Conservation (phyloP, 2,888 invertebrate genomes). For the Asteroscopus sphinx region DNA sequence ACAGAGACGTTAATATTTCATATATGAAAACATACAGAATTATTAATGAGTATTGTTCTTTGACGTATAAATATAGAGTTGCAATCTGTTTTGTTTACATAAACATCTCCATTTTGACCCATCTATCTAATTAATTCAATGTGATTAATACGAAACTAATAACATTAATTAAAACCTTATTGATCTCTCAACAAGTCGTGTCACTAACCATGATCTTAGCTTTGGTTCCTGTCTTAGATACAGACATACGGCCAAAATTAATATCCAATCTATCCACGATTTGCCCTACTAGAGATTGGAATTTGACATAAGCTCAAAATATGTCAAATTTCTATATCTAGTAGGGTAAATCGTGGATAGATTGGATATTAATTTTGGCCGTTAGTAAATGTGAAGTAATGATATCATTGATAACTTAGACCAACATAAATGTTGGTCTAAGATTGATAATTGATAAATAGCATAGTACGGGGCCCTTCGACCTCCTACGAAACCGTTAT, state of each 20-base stretch:
- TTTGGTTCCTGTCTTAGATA: slow-evolving; percentile 17
- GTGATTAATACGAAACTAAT: slow-evolving; percentile 44
- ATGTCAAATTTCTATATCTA: too few species aligned
- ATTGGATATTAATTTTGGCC: too few species aligned
- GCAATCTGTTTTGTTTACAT: slow-evolving; percentile 34
- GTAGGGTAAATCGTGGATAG: too few species aligned
- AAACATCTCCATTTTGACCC: slow-evolving; percentile 26
- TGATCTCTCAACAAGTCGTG: slow-evolving; percentile 36
- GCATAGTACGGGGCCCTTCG: slow-evolving; percentile 3
- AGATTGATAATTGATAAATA: slow-evolving; percentile 14
- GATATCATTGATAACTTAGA: slow-evolving; percentile 45
- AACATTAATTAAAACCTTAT: slow-evolving; percentile 46
- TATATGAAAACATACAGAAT: neutral
- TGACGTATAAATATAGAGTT: slow-evolving; percentile 14
- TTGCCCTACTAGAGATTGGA: too few species aligned
- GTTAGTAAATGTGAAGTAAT: slow-evolving; percentile 40
- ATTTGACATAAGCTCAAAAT: too few species aligned
- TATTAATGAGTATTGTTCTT: slow-evolving; percentile 25
- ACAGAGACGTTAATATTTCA: neutral
- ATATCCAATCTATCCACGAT: too few species aligned
- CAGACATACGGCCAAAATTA: too few species aligned
- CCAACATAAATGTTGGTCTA: too few species aligned
- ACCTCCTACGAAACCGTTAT: too few species aligned
- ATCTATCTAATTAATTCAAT: slow-evolving; percentile 38
- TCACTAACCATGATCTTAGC: slow-evolving; percentile 41